phyloP scores from a whole-genome alignment of 2,888 invertebrate species.

The Pseudanteris insignis region DNA sequence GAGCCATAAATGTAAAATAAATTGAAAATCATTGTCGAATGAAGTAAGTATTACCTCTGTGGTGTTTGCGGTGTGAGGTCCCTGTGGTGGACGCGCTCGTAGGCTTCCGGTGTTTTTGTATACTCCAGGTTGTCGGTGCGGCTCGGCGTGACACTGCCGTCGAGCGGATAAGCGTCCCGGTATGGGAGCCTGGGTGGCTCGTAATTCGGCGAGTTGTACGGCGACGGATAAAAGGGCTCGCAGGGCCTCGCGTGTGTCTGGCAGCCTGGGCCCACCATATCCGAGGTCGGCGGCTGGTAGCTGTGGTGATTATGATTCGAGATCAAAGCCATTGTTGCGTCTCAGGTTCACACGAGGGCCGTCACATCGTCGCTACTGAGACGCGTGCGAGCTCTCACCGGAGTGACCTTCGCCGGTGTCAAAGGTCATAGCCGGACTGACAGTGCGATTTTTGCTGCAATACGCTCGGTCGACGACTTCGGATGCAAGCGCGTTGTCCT shows the following conservation, averaged over 20 bases:
- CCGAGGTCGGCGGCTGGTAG: conserved; percentile 52
- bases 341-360: neutral
- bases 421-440: too few species aligned
- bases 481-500: conserved; percentile 10
- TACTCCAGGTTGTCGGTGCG: conserved; percentile 45
- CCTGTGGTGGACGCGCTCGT: conserved; percentile 56
- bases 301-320: conserved; percentile 53
- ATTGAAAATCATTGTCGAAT: too few species aligned
- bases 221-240: conserved; percentile 57
- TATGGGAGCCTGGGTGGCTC: conserved; percentile 49
- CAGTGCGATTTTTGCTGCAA: too few species aligned
- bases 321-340: conserved; percentile 56
- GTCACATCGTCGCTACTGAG: neutral
- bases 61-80: conserved; percentile 58
- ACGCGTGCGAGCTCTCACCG: neutral
- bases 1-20: too few species aligned
- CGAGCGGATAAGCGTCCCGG: conserved; percentile 51
- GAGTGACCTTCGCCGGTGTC: neutral
- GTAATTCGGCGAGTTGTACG: conserved; percentile 59
- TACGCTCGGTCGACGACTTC: too few species aligned
- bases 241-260: conserved; percentile 46
- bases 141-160: conserved; percentile 53
- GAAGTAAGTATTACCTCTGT: too few species aligned
- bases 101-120: conserved; percentile 55
- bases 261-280: conserved; percentile 54